phyloP scores from a whole-genome alignment of 2,113 vertebrate genomes.

The Aptenodytes patagonicus region DNA sequence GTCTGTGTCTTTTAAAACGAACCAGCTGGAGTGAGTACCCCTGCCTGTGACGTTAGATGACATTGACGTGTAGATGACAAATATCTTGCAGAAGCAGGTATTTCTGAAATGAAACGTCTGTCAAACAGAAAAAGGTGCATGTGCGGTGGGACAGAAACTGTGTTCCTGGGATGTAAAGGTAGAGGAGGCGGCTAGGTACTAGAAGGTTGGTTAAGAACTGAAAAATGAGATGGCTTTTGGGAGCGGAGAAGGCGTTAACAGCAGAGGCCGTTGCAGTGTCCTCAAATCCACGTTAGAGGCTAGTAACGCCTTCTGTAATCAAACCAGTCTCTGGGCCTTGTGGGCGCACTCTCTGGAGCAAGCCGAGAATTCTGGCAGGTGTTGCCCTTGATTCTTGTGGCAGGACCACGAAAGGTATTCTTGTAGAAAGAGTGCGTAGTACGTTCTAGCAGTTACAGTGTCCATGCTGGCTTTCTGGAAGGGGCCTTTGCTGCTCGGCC shows the following conservation, averaged over 20 bases:
- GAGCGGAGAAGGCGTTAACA: neutral
- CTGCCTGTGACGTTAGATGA: neutral
- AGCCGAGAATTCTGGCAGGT: neutral
- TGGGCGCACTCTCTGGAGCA: neutral
- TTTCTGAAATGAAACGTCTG: neutral
- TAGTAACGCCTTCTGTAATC: neutral
- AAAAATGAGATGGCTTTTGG: neutral
- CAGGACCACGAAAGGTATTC: neutral
- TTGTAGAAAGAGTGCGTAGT: neutral
- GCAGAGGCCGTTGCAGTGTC: neutral
- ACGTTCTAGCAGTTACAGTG: too few relatives aligned
- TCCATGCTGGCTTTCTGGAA: neutral
- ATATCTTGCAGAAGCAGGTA: neutral
- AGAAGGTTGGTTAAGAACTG: neutral
- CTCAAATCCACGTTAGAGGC: neutral
- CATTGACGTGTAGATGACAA: neutral
- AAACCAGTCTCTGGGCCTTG: neutral
- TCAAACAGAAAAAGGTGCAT: neutral
- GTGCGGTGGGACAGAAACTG: rapidly evolving
- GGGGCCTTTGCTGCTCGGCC: neutral
- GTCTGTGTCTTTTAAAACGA: neutral
- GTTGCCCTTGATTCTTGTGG: neutral
- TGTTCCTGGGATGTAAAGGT: neutral
- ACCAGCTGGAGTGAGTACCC: neutral
- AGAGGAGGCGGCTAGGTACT: neutral